Conservation (phyloP, 2,113 vertebrate genomes). For the Triplophysa tibetana region DNA sequence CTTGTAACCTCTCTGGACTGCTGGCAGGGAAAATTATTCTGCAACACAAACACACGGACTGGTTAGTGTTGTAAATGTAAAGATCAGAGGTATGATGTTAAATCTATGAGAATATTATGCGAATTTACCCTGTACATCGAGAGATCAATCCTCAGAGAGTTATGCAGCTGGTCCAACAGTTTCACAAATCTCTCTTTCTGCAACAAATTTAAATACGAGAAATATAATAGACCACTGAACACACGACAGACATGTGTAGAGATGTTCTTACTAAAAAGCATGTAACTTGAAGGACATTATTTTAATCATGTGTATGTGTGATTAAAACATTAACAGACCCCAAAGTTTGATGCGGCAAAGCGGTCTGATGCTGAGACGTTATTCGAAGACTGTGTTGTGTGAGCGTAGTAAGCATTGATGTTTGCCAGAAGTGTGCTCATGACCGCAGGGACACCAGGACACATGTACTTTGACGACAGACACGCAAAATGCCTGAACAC, state of each 20-base stretch:
- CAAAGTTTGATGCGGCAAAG: constrained; percentile 97
- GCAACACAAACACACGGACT: constrained; percentile 32
- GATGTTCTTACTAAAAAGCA: too few species aligned
- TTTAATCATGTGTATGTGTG: neutral
- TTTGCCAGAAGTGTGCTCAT: constrained; percentile 98
- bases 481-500: constrained; percentile 90
- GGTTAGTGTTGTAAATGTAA: neutral
- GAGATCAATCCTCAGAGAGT: constrained; percentile 93
- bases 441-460: constrained; percentile 92
- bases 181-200: constrained; percentile 98
- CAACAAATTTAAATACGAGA: constrained; percentile 37
- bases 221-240: neutral
- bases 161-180: constrained; percentile 95
- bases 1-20: constrained; percentile 92
- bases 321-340: constrained; percentile 77
- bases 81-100: too few species aligned
- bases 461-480: constrained; percentile 99
- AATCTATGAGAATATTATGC: constrained; percentile 34
- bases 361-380: constrained; percentile 95
- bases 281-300: too few species aligned
- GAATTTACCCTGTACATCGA: constrained; percentile 94
- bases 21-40: constrained; percentile 99
- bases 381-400: constrained; percentile 92
- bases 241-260: neutral
- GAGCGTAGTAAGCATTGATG: constrained; percentile 97